Conservation (phyloP, 2,888 invertebrate species). For the Drosophila nigricruria region DNA sequence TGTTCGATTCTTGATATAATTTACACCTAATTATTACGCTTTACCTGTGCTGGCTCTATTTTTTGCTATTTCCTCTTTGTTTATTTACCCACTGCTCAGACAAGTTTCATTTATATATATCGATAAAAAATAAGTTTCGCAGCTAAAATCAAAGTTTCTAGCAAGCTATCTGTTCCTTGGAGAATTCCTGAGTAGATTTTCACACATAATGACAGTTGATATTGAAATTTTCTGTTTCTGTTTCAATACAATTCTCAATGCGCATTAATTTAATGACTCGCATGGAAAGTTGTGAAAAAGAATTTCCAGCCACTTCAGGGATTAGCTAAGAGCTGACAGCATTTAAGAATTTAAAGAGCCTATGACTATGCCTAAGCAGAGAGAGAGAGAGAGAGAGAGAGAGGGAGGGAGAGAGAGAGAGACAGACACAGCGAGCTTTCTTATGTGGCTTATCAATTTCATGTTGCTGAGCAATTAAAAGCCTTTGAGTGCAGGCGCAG, state of each 20-base stretch:
- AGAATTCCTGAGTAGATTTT: not conserved
- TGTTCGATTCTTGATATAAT: slow-evolving; percentile 27
- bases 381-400: not conserved
- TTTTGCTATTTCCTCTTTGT: not conserved
- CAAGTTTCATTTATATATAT: slow-evolving; percentile 9
- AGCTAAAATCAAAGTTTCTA: slow-evolving; percentile 3
- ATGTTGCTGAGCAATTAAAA: slow-evolving; percentile 52
- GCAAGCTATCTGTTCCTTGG: slow-evolving; percentile 9
- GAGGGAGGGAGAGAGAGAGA: too few relatives aligned
- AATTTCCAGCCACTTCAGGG: slow-evolving; percentile 5
- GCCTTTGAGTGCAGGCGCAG: slow-evolving; percentile 48
- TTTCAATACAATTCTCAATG: slow-evolving; percentile 11
- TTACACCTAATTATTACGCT: slow-evolving; percentile 21
- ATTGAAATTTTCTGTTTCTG: slow-evolving; percentile 8
- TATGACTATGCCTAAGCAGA: too few relatives aligned
- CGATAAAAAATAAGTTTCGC: not conserved
- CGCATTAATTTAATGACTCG: slow-evolving; percentile 47
- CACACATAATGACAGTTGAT: slow-evolving; percentile 9
- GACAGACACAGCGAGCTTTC: not conserved
- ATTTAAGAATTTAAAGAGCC: not conserved
- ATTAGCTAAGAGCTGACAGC: slow-evolving; percentile 12
- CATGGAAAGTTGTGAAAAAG: slow-evolving; percentile 31
- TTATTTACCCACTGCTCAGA: not conserved
- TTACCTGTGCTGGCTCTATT: slow-evolving; percentile 13
- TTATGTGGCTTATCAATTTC: slow-evolving; percentile 34